Percentiles rank a stretch among this genome's conserved stretches.
These are phyloP conservation scores for Nomada flava DNA, from an alignment of 2,888 invertebrate species.

Conservation along the genomic window DNA sequence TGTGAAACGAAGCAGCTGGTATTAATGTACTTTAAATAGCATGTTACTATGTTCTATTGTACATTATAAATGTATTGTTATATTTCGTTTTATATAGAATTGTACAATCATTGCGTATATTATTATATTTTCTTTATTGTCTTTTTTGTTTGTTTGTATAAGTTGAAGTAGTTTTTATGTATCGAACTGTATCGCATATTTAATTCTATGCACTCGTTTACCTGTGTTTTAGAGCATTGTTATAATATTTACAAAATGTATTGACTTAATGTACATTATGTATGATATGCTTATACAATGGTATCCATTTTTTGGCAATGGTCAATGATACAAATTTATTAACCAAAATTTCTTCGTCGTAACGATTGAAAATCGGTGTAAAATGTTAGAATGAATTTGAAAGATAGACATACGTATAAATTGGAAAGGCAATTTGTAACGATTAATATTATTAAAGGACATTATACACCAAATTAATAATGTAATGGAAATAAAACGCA, in stretches of 20 bases:
- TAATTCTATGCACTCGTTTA: constrained; percentile 17
- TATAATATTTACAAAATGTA: constrained; percentile 8
- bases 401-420: not conserved
- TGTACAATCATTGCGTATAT: constrained; percentile 50
- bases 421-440: not conserved
- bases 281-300: constrained; percentile 14
- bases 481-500: not conserved
- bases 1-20: constrained; percentile 20
- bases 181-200: constrained; percentile 22
- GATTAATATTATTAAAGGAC: not conserved
- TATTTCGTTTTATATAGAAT: constrained; percentile 39
- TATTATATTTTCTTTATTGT: constrained; percentile 19
- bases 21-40: constrained; percentile 38
- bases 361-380: not conserved
- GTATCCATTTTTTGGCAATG: constrained; percentile 17
- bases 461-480: not conserved
- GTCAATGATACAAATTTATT: not conserved
- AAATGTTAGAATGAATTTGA: not conserved
- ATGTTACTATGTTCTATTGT: constrained; percentile 43
- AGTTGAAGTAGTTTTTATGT: constrained; percentile 33
- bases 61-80: constrained; percentile 34
- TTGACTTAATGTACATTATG: constrained; percentile 15
- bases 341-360: too few species aligned
- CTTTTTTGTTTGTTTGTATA: constrained; percentile 23
- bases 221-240: constrained; percentile 10